Evolutionary conservation across 1,140 invertebrate genomes (phyloP), one percentile per base, ranked within the genome.

Genomic region (Zaprionus inermis): DNA sequence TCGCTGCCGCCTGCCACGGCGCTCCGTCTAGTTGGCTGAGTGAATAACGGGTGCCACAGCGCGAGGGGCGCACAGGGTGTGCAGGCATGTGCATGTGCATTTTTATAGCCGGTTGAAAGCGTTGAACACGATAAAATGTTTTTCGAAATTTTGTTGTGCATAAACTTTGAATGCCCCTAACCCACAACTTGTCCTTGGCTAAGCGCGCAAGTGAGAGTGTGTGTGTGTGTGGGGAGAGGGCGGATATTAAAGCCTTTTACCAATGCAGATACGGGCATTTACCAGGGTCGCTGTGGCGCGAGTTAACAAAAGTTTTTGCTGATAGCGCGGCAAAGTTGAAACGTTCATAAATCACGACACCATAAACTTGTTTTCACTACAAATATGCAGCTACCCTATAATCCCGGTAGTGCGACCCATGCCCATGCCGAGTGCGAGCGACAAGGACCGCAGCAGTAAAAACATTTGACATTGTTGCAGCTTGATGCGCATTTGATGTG

Each of bases 301-400:
- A 71, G 78, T 51, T 78, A 78, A 72, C 72, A 75, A 89, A 89
- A 89, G 64, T 76, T 89, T 89, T 81, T 78, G 78, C 84, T 81
- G 84, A 89, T 89, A 89, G 80, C 84, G 84, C 88, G 78, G 68
- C 76, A 89, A 89, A 89, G 84, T 89, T 89, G 80, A 78, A 89
- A 89, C 80, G 84, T 81, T 84, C 84, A 89, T 89, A 89, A 89
- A 89, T 89, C 84, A 89, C 84, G 75, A 89, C 84, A 89, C 84
- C 85, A 89, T 71, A 78, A 89, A 89, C 65, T 89, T 84, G 72
- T 84, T 84, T 79, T 81, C 81, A 72, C 74, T 89, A 81, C 72
- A 89, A 89, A 89, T 81, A 84, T 89, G 76, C 83, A 79, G 70
- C 57, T 16, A 20, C 44, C 28, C 59, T 16, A 57, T 74, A 70